These are phyloP conservation scores for Paralvinella palmiformis DNA, from an alignment of 1,140 invertebrate genomes.

Conservation along the genomic window DNA sequence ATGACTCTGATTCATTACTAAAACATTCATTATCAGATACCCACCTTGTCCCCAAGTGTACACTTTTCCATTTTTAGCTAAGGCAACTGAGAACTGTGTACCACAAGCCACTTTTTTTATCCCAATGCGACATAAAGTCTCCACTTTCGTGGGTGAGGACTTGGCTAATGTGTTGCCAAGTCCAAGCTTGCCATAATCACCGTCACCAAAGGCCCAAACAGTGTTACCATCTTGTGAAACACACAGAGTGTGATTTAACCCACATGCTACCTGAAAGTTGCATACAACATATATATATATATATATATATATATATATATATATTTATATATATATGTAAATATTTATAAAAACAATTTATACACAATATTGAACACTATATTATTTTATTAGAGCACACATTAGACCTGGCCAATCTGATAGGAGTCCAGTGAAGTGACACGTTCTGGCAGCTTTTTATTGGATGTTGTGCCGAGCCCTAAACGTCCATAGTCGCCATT, in stretches of 20 bases:
- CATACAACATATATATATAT: not conserved
- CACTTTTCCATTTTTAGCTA: slow-evolving; percentile 58
- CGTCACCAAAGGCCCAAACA: slow-evolving; percentile 66
- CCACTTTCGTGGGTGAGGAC: slow-evolving; percentile 54
- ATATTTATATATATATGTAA: not conserved
- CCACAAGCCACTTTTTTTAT: slow-evolving; percentile 62
- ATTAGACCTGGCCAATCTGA: slow-evolving; percentile 51
- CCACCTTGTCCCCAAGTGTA: slow-evolving; percentile 58
- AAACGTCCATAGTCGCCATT: slow-evolving; percentile 64
- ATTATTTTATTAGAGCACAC: slow-evolving; percentile 3
- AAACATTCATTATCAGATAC: not conserved
- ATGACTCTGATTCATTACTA: too few species aligned
- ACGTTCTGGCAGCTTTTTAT: slow-evolving; percentile 60
- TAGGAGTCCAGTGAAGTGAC: slow-evolving; percentile 53
- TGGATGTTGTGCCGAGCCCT: slow-evolving; percentile 58
- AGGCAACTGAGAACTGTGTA: slow-evolving; percentile 61
- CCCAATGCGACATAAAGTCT: slow-evolving; percentile 54
- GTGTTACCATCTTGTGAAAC: slow-evolving; percentile 56
- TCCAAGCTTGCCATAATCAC: slow-evolving; percentile 63
- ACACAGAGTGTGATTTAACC: slow-evolving; percentile 62
- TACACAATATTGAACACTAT: not conserved
- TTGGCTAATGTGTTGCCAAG: slow-evolving; percentile 57
- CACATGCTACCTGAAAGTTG: slow-evolving; percentile 55
- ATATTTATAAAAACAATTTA: not conserved
- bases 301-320: not conserved